Percentiles rank a stretch among this genome's conserved stretches.
These are phyloP conservation scores for Tor tambroides DNA, from an alignment of 2,113 vertebrate species.

Conservation along the genomic window DNA sequence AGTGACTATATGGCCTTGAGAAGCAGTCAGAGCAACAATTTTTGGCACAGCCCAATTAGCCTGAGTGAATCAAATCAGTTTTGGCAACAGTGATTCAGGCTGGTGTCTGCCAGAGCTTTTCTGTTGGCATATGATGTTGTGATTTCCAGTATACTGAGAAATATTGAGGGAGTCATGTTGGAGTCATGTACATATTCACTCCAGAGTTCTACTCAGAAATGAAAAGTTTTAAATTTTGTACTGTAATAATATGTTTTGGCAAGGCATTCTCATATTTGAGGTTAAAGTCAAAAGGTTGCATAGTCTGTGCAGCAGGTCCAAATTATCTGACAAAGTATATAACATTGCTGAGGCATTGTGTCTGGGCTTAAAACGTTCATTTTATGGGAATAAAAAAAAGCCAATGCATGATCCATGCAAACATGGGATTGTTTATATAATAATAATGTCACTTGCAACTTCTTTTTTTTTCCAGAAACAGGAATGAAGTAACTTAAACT, in stretches of 20 bases:
- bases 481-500: neutral
- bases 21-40: neutral
- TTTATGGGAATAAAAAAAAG: neutral
- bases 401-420: neutral
- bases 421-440: neutral
- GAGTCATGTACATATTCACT: neutral
- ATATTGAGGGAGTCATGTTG: neutral
- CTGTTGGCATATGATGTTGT: neutral
- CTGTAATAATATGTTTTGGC: neutral
- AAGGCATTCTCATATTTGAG: neutral
- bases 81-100: neutral
- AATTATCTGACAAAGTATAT: neutral
- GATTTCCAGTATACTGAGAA: neutral
- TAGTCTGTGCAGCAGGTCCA: neutral
- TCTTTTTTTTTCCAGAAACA: neutral
- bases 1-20: neutral
- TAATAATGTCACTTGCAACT: neutral
- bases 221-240: neutral
- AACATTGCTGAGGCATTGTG: neutral
- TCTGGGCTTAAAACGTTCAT: neutral
- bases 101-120: neutral
- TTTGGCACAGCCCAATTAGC: neutral
- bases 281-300: neutral
- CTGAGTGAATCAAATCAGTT: constrained; percentile 14
- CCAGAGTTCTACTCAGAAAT: neutral